phyloP scores from a whole-genome alignment of 2,113 vertebrate genomes.

The Colaptes auratus region DNA sequence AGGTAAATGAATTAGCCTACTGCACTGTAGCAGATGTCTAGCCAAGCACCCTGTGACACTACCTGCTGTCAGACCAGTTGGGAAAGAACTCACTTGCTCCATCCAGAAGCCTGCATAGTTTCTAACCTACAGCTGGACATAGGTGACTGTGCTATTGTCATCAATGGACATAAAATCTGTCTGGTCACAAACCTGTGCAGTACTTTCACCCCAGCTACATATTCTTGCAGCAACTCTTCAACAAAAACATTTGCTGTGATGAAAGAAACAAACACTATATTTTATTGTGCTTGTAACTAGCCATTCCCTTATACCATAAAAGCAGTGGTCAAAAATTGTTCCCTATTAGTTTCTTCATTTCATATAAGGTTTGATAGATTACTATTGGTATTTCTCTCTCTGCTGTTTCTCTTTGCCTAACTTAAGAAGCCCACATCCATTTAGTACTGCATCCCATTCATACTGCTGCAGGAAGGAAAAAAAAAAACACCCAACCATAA shows the following conservation, averaged over 20 bases:
- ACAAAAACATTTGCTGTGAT: background rate
- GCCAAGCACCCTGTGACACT: background rate
- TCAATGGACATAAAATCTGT: background rate
- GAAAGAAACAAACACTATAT: background rate
- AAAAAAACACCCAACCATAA: background rate
- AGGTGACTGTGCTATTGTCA: background rate
- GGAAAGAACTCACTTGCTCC: background rate
- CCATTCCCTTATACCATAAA: background rate
- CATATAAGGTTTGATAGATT: background rate
- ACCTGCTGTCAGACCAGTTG: background rate
- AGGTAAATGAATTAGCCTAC: background rate
- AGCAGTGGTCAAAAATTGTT: background rate
- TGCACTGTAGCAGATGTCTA: constrained; percentile 15
- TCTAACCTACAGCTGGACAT: background rate
- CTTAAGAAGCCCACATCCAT: background rate
- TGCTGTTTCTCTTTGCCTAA: background rate
- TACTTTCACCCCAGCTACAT: background rate
- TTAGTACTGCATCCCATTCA: background rate
- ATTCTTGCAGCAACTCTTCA: background rate
- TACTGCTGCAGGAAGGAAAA: background rate
- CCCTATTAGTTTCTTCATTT: background rate
- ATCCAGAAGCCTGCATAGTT: background rate
- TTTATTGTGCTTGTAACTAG: background rate
- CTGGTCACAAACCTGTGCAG: background rate
- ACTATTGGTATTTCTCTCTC: background rate